Evolutionary conservation across 2,113 vertebrate species (phyloP).

Genomic region (Epinephelus fuscoguttatus): DNA sequence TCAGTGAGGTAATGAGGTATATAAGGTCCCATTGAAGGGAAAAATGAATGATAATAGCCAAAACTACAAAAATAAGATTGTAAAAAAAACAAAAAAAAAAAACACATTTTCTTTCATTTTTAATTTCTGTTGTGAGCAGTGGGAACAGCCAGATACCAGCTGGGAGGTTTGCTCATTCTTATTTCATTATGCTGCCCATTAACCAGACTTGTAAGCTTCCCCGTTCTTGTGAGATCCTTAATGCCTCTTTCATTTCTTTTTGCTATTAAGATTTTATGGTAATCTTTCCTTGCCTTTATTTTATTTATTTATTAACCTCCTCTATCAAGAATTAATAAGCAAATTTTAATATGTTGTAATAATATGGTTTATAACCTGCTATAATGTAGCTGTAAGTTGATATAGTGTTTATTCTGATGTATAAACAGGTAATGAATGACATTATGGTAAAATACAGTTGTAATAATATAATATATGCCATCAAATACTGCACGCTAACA

Average conservation of each 20-base stretch:
- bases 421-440: neutral
- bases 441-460: neutral
- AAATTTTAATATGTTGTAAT: too few species aligned
- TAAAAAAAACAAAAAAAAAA: neutral
- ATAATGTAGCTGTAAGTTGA: too few species aligned
- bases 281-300: neutral
- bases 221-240: constrained; percentile 13
- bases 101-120: neutral
- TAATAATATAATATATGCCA: too few species aligned
- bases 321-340: neutral
- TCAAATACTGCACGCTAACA: too few species aligned
- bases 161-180: constrained; percentile 21
- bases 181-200: constrained; percentile 34
- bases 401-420: neutral
- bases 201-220: neutral
- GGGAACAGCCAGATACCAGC: constrained; percentile 1
- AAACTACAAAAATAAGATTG: neutral
- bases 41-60: neutral
- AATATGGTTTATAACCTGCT: too few species aligned
- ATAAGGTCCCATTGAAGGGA: neutral
- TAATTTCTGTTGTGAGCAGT: neutral
- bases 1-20: neutral
- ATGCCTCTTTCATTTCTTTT: neutral
- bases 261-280: constrained; percentile 4
- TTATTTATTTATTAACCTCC: too few species aligned